A percentile compares a stretch with the other conserved stretches of the same genome.
These are phyloP conservation scores for Herpetotheres cachinnans DNA, from an alignment of 2,113 vertebrate genomes.

Conservation along the genomic window DNA sequence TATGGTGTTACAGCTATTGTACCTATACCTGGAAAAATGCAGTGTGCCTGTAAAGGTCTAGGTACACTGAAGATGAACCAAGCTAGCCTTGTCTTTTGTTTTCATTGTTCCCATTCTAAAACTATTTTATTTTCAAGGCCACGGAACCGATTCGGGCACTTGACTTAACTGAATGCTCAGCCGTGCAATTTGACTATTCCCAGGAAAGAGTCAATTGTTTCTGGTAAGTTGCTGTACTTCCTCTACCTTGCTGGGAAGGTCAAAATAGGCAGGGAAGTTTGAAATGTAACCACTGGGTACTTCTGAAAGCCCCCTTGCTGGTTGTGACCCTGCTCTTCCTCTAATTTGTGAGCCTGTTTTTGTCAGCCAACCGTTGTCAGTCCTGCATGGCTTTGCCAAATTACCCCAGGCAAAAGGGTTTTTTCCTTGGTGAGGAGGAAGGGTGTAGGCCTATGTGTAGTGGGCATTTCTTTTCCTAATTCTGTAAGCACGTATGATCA, in stretches of 20 bases:
- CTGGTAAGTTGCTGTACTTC: conserved; percentile 80
- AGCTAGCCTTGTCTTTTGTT: not conserved
- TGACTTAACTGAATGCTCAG: conserved; percentile 88
- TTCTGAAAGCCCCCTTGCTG: not conserved
- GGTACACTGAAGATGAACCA: not conserved
- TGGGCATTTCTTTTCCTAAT: not conserved
- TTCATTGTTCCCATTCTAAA: not conserved
- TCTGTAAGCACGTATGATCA: not conserved
- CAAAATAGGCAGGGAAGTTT: not conserved
- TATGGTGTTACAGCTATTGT: not conserved
- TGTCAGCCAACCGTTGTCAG: not conserved
- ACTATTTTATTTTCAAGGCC: conserved; percentile 72
- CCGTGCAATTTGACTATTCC: conserved; percentile 95
- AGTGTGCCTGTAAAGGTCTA: not conserved
- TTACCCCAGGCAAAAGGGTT: not conserved
- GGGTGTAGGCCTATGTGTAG: too few species aligned
- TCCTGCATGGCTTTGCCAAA: not conserved
- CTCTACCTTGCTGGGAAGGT: not conserved
- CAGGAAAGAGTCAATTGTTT: conserved; percentile 95
- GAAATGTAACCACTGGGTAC: not conserved
- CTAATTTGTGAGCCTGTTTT: not conserved
- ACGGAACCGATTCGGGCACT: conserved; percentile 88
- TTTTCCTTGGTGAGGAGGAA: not conserved
- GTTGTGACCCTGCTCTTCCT: not conserved
- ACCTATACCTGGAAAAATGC: not conserved